Conservation (phyloP, 2,797 vertebrate genomes). For the Buphagus erythrorhynchus region DNA sequence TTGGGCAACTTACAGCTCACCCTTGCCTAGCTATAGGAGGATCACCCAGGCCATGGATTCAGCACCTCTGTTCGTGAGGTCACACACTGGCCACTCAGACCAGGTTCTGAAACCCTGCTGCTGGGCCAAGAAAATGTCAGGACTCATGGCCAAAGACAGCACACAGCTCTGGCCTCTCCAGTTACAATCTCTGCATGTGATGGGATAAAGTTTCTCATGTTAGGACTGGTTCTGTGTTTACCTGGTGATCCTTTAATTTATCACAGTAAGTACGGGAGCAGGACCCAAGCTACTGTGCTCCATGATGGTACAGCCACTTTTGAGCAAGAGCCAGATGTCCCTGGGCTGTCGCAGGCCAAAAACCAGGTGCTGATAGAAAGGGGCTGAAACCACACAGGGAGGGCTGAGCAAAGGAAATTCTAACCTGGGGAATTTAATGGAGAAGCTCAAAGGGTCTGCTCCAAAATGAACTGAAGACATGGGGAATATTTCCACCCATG, state of each 20-base stretch:
- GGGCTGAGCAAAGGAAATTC: background rate
- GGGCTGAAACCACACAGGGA: background rate
- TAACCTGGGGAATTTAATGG: background rate
- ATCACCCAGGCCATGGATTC: background rate
- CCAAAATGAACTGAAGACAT: background rate
- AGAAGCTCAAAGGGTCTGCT: background rate
- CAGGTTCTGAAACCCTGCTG: background rate
- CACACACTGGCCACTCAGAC: accelerated
- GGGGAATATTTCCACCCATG: background rate
- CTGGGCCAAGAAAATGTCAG: background rate
- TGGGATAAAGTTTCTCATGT: background rate
- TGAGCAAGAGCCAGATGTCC: accelerated
- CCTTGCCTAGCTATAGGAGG: background rate
- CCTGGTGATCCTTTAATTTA: background rate
- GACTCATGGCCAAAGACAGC: accelerated
- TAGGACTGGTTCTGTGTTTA: background rate
- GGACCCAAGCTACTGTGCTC: background rate
- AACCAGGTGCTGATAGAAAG: background rate
- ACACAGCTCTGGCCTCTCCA: accelerated
- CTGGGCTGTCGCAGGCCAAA: accelerated
- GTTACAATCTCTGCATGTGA: background rate
- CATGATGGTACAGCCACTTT: accelerated
- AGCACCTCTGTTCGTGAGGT: accelerated
- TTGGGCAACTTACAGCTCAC: background rate
- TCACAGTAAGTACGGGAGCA: background rate